Evolutionary conservation across 2,888 invertebrate species (phyloP), one percentile per base, ranked within the genome.

Genomic region (Dasypolia templi): DNA sequence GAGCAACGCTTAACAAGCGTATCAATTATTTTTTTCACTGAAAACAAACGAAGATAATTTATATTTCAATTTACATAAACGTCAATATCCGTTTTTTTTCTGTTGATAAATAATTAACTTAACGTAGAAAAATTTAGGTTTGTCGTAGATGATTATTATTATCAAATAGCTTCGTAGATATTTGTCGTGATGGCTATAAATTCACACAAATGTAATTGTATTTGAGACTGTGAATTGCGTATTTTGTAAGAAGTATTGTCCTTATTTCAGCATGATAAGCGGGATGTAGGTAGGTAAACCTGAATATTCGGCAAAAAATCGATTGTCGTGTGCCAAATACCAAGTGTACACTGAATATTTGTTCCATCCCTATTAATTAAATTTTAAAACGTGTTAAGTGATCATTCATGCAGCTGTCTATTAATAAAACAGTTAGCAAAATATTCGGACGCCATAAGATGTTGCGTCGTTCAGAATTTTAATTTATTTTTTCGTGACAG

Each of bases 1-100:
- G 61, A 72, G 65, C 73, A 77, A 85, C 77, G 65, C 77, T 81
- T 81, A 84, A 83, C 81, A 79, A 67, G 81, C 77, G 77, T 84
- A 79, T 86, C 79, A 81, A 84, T 84, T 83, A 79, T 53, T 79
- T 70, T 78, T 84, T 80, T 78, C 66, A 64, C 55, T 79, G 72
- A 75, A 86, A 75, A 76, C 63, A 68, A 80, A 73, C 62, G 71
- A 58, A 75, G 64, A 44, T 63, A 79, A 72, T 74, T 81, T 77
- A 79, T 79, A 56, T 71, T 35, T 69, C 75, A 74, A 86, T 83
- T 63, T 32, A 74, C 77, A 76, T 86, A 86, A 83, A 81, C 74
- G 79, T 76, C 79, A 53, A 69, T 79, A 72, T 77, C 77, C 71
- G 79, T 75, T 65, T 76, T 78, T 63, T 64, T 72, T 70, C 35